These are phyloP conservation scores for Brevipalpus yothersi DNA, from an alignment of 1,140 invertebrate species.

Conservation along the genomic window DNA sequence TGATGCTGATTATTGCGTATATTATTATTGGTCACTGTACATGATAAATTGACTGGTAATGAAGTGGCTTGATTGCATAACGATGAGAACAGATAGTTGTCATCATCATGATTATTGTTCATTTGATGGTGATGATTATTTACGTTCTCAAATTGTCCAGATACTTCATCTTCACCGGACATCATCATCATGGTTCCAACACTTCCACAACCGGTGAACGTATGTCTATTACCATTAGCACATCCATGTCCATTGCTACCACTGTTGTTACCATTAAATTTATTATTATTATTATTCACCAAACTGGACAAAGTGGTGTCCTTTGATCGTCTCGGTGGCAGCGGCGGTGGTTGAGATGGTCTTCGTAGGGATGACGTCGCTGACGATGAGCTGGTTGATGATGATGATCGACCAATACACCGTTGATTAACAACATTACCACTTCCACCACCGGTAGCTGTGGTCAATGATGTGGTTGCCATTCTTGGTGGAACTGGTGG, in stretches of 20 bases:
- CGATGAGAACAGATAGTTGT: background rate
- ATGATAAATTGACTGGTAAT: background rate
- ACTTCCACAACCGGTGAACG: background rate
- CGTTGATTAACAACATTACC: background rate
- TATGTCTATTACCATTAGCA: background rate
- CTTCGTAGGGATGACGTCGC: background rate
- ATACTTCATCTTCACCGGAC: too few relatives aligned
- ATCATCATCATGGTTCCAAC: too few relatives aligned
- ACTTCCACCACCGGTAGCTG: background rate
- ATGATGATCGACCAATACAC: background rate
- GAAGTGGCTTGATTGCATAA: background rate
- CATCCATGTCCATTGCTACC: background rate
- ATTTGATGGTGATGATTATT: background rate
- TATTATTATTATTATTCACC: background rate
- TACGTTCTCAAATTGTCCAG: background rate
- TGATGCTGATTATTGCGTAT: too few relatives aligned
- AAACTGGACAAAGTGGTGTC: background rate
- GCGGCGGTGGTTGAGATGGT: constrained; percentile 8
- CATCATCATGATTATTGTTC: background rate
- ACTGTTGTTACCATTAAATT: background rate
- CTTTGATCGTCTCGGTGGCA: constrained; percentile 9
- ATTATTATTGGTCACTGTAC: too few relatives aligned
- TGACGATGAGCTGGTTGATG: background rate
- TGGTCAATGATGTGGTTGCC: constrained; percentile 4
- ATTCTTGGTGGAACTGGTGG: constrained; percentile 13